Base-by-base conservation (phyloP, 2,888 invertebrate species). In the Netelia melanura region DNA sequence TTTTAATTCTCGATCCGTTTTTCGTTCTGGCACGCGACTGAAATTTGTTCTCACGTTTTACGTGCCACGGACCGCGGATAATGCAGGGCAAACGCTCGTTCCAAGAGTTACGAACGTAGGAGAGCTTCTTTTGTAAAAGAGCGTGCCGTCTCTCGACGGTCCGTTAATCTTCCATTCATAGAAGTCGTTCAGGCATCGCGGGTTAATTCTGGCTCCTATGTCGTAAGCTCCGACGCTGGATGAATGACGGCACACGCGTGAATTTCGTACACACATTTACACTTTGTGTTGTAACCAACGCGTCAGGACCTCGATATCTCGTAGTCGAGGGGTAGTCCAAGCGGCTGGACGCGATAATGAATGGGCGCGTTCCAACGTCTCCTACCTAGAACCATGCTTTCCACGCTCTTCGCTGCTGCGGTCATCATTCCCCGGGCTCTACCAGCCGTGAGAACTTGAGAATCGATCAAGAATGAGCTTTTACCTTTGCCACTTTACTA, bases 191-290 rank as follows among this genome's bases (percentile, higher is more conserved):
- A 87, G 86, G 90, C 91, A 89, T 90, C 87, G 71, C 86, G 87
- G 91, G 89, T 90, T 91, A 88, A 90, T 90, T 91, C 89, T 58
- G 48, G 88, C 88, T 89, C 87, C 89, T 90, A 88, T 87, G 86
- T 89, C 87, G 38, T 88, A 86, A 77, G 43, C 10, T 74, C 61
- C 67, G 10, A 52, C 87, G 82, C 87, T 89, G 88, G 88, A 86
- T 85, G 87, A 38, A 38, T 38, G 38, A 38, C 38, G 88, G 82
- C 61, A 30, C 87, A 86, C 89, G 87, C 87, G 87, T 87, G 88
- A 89, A 89, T 85, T 78, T 80, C 48, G 74, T 38, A 38, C 38
- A 38, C 38, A 38, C 38, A 38, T 38, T 38, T 38, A 38, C 38
- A 38, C 38, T 6, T 38, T 6, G 38, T 38, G 38, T 38, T 38